Conservation (phyloP, 2,113 vertebrate species). For the Thryonomys swinderianus region DNA sequence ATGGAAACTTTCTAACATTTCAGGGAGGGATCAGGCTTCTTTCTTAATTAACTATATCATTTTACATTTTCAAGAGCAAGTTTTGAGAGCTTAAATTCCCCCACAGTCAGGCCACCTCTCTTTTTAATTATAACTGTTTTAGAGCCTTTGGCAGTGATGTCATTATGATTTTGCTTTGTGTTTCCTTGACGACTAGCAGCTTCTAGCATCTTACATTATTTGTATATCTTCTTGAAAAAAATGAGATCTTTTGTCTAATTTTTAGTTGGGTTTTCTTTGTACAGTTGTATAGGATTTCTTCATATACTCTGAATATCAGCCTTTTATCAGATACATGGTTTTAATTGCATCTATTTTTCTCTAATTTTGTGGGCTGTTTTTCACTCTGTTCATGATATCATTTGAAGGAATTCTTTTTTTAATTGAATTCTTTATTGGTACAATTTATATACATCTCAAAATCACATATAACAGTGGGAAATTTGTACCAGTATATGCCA, state of each 20-base stretch:
- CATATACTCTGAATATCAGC: neutral
- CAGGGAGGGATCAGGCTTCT: neutral
- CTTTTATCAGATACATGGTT: neutral
- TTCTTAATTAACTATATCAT: neutral
- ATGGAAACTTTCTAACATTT: neutral
- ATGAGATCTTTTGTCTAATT: neutral
- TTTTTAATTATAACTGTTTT: neutral
- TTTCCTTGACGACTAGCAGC: neutral
- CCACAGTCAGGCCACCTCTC: fast-evolving
- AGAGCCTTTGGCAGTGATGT: neutral
- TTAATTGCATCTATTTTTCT: neutral
- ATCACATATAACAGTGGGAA: too few relatives aligned
- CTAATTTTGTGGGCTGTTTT: neutral
- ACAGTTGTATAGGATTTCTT: neutral
- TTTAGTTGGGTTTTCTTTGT: neutral
- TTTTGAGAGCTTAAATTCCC: neutral
- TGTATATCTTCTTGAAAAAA: neutral
- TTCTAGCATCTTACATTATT: neutral
- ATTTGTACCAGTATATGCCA: too few relatives aligned
- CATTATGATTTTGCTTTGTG: neutral
- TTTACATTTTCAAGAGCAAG: neutral
- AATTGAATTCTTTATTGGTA: too few relatives aligned
- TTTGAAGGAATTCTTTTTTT: neutral
- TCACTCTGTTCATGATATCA: neutral
- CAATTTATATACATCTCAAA: too few relatives aligned